Base-by-base conservation (phyloP, 2,888 invertebrate genomes). In the Encarsia formosa region DNA sequence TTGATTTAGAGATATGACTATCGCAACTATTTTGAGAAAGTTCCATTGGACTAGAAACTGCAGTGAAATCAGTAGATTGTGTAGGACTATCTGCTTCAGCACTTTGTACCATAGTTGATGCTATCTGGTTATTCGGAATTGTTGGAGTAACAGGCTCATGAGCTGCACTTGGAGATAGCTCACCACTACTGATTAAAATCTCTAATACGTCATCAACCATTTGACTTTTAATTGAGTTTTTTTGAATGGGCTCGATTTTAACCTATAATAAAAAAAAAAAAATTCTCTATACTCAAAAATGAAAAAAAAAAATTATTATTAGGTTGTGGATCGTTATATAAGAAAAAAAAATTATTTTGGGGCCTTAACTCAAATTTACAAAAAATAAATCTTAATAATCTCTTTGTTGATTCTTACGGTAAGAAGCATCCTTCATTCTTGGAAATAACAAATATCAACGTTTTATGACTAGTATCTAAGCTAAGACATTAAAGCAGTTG, bases 191-290 rank as follows among this genome's bases (percentile, higher is more conserved):
- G 38, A 95, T 93, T 13, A 96, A 81, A 61, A 96, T 93, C 70
- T 96, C 94, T 48, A 96, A 77, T 1, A 96, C 93, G 73, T 96
- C 95, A 68, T 92, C 91, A 65, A 93, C 88, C 48, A 87, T 87
- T 70, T 91, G 88, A 65, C 88, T 88, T 69, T 86, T 84, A 23
- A 73, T 66, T 49, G 71, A 67, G 51, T 60, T 70, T 50, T 73
- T 73, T 69, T 68, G 68, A 22, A 67, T 77, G 66, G 64, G 79
- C 74, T 60, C 73, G 38, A 70, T 66, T 54, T 73, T 72, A 4
- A 70, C 73, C 71, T 74, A 41, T 8, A 53, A 50, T n/a, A n/a
- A n/a, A n/a, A n/a, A n/a, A n/a, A n/a, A n/a, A n/a, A n/a, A n/a
- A n/a, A n/a, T n/a, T n/a, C n/a, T n/a, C n/a, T n/a, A n/a, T n/a